phyloP scores from a whole-genome alignment of 2,888 invertebrate genomes.

The Dryocosmus kuriphilus region DNA sequence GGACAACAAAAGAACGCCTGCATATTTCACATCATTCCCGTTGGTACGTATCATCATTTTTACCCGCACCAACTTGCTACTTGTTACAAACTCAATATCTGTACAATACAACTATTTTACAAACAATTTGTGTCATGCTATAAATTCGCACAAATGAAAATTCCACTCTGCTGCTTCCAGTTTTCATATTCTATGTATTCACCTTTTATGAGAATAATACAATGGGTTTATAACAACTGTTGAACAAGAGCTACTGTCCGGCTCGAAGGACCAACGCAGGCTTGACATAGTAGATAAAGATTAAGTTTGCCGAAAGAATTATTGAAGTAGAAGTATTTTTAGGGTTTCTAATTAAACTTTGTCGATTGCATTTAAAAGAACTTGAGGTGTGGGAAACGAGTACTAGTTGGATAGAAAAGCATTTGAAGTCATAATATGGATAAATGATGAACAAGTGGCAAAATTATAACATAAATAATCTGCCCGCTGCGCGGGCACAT shows the following conservation, averaged over 20 bases:
- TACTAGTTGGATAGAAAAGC: too few species aligned
- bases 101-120: constrained; percentile 9
- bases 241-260: background rate
- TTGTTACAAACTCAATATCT: background rate
- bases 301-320: too few species aligned
- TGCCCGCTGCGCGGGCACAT: too few species aligned
- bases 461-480: too few species aligned
- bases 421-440: too few species aligned
- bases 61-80: background rate
- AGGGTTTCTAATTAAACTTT: too few species aligned
- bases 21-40: constrained; percentile 86
- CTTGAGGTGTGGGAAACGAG: too few species aligned
- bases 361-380: too few species aligned
- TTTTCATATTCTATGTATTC: constrained; percentile 17
- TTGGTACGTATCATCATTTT: constrained; percentile 73
- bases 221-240: constrained; percentile 7
- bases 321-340: too few species aligned
- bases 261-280: too few species aligned
- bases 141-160: constrained; percentile 24
- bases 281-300: too few species aligned
- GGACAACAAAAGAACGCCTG: constrained; percentile 87
- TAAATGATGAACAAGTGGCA: too few species aligned
- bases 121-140: background rate
- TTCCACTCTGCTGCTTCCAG: background rate
- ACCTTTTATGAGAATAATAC: constrained; percentile 24